Conservation (phyloP, 2,888 invertebrate genomes). For the Neuroscelio doddi region DNA sequence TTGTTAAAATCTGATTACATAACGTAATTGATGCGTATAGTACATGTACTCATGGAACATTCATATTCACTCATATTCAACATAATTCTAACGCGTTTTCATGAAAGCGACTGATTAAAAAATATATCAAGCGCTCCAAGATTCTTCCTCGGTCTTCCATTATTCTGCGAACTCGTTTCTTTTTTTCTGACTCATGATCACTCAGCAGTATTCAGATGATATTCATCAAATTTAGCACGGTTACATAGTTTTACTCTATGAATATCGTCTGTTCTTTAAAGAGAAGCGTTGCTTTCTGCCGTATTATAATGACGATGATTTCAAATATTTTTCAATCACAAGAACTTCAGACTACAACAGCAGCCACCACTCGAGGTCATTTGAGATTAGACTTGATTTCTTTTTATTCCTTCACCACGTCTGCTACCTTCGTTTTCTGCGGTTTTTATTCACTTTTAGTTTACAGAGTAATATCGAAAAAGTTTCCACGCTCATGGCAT, state of each 20-base stretch:
- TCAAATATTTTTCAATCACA: constrained; percentile 66
- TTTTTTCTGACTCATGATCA: constrained; percentile 25
- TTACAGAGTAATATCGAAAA: constrained; percentile 56
- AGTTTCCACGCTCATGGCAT: constrained; percentile 40
- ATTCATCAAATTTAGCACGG: constrained; percentile 59
- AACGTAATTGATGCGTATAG: constrained; percentile 33
- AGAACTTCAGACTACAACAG: constrained; percentile 35
- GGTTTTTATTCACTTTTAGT: constrained; percentile 44
- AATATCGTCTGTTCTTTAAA: constrained; percentile 50
- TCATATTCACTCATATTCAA: constrained; percentile 12
- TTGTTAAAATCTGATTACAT: constrained; percentile 43
- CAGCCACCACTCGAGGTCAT: constrained; percentile 30
- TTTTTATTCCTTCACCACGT: constrained; percentile 19
- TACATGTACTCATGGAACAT: constrained; percentile 14
- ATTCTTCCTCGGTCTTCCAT: background rate
- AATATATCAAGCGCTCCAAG: constrained; percentile 8
- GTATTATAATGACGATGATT: constrained; percentile 57
- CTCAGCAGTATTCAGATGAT: constrained; percentile 52
- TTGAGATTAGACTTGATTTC: constrained; percentile 30
- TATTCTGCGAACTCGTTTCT: constrained; percentile 29
- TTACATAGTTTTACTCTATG: constrained; percentile 50
- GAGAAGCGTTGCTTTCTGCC: constrained; percentile 38
- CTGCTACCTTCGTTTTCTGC: constrained; percentile 13
- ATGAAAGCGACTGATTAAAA: constrained; percentile 9
- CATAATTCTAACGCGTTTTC: constrained; percentile 3